Evolutionary conservation across 2,888 invertebrate species (phyloP).

Genomic region (Acrocera orbiculus): DNA sequence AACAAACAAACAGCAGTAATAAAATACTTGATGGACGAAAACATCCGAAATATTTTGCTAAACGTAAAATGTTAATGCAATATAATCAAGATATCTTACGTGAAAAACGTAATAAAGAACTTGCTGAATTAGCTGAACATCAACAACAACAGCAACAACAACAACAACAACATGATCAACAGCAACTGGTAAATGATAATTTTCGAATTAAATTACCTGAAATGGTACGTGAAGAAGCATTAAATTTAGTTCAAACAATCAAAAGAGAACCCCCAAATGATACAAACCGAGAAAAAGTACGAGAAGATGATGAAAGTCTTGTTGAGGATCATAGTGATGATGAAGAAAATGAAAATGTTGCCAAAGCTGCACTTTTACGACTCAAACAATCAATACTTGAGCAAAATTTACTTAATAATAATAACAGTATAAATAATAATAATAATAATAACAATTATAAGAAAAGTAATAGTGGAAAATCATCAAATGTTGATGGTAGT

Average conservation of each 20-base stretch:
- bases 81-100: conserved; percentile 24
- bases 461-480: conserved; percentile 10
- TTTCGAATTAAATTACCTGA: conserved; percentile 11
- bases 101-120: conserved; percentile 25
- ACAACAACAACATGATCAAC: conserved; percentile 4
- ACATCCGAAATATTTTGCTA: conserved; percentile 30
- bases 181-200: conserved; percentile 8
- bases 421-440: conserved; percentile 11
- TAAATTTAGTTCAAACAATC: conserved; percentile 25
- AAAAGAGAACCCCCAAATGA: conserved; percentile 13
- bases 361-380: conserved; percentile 13
- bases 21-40: conserved; percentile 24
- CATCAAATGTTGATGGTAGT: conserved; percentile 6
- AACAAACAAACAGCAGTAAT: conserved; percentile 27
- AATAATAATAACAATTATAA: conserved; percentile 12
- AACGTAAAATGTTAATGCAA: conserved; percentile 29
- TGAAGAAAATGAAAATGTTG: conserved; percentile 16
- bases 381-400: conserved; percentile 18
- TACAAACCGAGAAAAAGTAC: not conserved
- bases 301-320: conserved; percentile 9
- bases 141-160: conserved; percentile 13
- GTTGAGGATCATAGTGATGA: conserved; percentile 13
- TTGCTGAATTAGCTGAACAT: conserved; percentile 8
- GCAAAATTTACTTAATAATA: conserved; percentile 13
- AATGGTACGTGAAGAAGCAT: conserved; percentile 19